Evolutionary conservation across 2,113 vertebrate genomes (phyloP).

Genomic region (Salvelinus fontinalis): DNA sequence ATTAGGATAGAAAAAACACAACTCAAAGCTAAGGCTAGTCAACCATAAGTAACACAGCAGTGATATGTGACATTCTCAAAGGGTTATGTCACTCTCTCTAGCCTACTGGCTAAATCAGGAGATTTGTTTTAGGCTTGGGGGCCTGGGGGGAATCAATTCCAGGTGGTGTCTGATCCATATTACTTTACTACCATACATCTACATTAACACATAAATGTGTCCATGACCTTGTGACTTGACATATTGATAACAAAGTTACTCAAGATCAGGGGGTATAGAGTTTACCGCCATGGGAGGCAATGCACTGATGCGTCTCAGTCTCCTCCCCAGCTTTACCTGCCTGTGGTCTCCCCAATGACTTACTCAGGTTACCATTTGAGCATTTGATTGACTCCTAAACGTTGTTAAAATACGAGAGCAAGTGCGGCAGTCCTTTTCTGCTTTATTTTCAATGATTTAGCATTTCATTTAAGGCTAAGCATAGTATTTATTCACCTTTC

Average conservation of each 20-base stretch:
- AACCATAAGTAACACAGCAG: not conserved
- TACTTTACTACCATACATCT: too few species aligned
- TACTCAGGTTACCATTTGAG: too few species aligned
- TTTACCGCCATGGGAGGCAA: not conserved
- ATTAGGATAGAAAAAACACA: not conserved
- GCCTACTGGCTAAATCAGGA: not conserved
- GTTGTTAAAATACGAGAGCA: too few species aligned
- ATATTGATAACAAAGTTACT: not conserved
- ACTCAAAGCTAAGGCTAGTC: not conserved
- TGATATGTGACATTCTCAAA: not conserved
- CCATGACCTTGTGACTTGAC: not conserved
- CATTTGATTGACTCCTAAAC: too few species aligned
- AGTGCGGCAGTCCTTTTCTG: too few species aligned
- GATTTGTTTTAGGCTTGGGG: not conserved
- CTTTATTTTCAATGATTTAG: too few species aligned
- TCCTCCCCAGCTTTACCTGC: too few species aligned
- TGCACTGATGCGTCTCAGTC: too few species aligned
- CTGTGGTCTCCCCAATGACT: too few species aligned
- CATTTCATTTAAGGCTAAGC: too few species aligned
- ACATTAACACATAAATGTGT: not conserved
- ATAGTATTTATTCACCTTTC: too few species aligned
- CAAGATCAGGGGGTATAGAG: not conserved
- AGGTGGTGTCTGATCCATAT: not conserved
- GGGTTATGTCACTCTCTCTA: not conserved
- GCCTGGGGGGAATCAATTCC: not conserved